Conservation (phyloP, 2,888 invertebrate genomes). For the Epiblema foenella region DNA sequence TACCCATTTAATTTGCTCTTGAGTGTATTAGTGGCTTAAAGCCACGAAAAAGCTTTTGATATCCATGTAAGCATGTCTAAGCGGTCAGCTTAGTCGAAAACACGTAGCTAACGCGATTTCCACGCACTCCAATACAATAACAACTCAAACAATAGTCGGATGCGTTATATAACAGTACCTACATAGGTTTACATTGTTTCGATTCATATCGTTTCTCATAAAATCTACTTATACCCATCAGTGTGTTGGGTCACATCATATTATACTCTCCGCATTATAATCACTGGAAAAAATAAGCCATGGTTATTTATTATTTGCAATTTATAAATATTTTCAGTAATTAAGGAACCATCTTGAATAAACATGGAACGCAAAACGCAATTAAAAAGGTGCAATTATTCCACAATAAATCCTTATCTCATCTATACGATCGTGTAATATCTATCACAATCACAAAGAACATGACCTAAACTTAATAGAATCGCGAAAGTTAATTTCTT, state of each 20-base stretch:
- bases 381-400: not conserved
- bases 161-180: not conserved
- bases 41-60: conserved; percentile 11
- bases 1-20: no score
- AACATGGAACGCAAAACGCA: not conserved
- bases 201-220: no score
- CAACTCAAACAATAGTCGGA: conserved; percentile 1
- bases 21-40: not conserved
- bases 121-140: conserved; percentile 14
- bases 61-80: conserved; percentile 25
- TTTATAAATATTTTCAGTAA: no score
- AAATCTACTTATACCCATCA: no score
- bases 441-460: not conserved
- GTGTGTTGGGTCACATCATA: no score
- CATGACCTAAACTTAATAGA: not conserved
- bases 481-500: conserved; percentile 9
- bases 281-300: no score
- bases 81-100: conserved; percentile 13
- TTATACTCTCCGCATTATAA: no score
- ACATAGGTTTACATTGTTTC: no score
- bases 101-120: conserved; percentile 28
- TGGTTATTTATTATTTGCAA: no score
- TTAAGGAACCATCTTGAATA: not conserved
- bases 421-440: not conserved
- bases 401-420: not conserved